Evolutionary conservation across 92 coral and sea anemone species (phyloP), one percentile per base, ranked within the genome.

Genomic region (Ricordea florida): DNA sequence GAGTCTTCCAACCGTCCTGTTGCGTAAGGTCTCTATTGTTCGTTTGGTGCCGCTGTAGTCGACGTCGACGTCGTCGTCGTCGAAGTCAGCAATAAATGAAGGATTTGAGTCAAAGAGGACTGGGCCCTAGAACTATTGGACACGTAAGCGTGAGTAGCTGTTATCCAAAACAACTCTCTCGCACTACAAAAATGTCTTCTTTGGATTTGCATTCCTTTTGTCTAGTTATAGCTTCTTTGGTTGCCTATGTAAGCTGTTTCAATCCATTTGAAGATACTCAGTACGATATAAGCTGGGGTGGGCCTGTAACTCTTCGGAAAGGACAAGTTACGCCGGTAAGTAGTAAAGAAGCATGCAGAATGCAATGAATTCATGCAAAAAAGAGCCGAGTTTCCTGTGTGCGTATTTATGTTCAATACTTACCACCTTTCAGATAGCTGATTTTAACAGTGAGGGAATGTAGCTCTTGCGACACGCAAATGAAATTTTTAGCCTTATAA

Each of bases 241-340:
- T 91, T 31, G 17, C 73, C 27, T 62, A 47, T 70, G 89, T 75
- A 37, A 65, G 63, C 42, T 85, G 92, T 47, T 76, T 85, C 45
- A 86, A 93, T 26, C 59, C 92, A 28, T 94, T 94, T 62, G 88
- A 94, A 60, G 98, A 94, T 62, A 71, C 88, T 17, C 76, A 84
- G 57, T 94, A 87, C 66, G 98, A 89, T 52, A 85, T 94, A 32
- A 85, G 69, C 52, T 94, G 98, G 98, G 90, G 88, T 28, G 98
- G 98, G 51, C 98, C 98, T 1, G 68, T 86, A 14, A 50, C 81
- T 27, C 67, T 91, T 20, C 83, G 92, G 11, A 89, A 89, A 69
- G 93, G 87, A 7, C 98, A 94, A 78, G 92, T 87, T 2, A 56
- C 86, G 40, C 69, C 74, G 64, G 93, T 91, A 57, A 59, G 92